A percentile compares a stretch with the other conserved stretches of the same genome.
phyloP scores from a whole-genome alignment of 1,140 invertebrate species.

The Acarapis woodi region DNA sequence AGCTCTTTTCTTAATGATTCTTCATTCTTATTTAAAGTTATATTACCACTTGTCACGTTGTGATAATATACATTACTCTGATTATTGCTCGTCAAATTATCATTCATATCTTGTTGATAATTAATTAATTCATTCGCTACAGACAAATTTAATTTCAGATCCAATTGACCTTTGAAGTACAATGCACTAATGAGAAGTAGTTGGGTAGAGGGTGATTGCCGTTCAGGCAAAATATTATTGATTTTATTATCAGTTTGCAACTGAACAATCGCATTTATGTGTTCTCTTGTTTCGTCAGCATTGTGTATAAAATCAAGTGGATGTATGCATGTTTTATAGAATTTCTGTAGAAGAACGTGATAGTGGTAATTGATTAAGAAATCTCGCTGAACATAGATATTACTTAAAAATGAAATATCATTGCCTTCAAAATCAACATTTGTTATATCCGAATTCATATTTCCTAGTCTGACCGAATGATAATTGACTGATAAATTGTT shows the following conservation, averaged over 20 bases:
- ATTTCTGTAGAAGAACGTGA: slow-evolving; percentile 12
- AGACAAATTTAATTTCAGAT: slow-evolving; percentile 8
- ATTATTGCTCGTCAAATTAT: too few relatives aligned
- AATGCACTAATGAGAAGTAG: slow-evolving; percentile 13
- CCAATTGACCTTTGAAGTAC: slow-evolving; percentile 13
- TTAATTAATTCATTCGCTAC: slow-evolving; percentile 5
- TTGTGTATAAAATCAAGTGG: slow-evolving; percentile 13
- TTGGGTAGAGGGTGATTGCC: slow-evolving; percentile 9
- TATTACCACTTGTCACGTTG: too few relatives aligned
- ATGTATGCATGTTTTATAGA: slow-evolving; percentile 14
- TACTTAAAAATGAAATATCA: slow-evolving; percentile 12
- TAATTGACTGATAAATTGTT: too few relatives aligned
- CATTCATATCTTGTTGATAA: not conserved
- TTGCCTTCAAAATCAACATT: slow-evolving; percentile 7
- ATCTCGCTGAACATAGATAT: slow-evolving; percentile 14
- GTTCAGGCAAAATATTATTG: slow-evolving; percentile 15
- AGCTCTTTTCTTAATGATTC: too few relatives aligned
- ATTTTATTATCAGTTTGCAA: slow-evolving; percentile 18
- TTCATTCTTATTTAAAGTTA: too few relatives aligned
- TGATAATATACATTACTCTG: too few relatives aligned
- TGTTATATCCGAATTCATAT: too few relatives aligned
- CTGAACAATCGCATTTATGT: slow-evolving; percentile 18
- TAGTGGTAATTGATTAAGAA: slow-evolving; percentile 14
- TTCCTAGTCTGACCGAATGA: too few relatives aligned
- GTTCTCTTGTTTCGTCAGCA: slow-evolving; percentile 13